phyloP scores from a whole-genome alignment of 2,797 vertebrate genomes.

The Sebastes melanostomus region DNA sequence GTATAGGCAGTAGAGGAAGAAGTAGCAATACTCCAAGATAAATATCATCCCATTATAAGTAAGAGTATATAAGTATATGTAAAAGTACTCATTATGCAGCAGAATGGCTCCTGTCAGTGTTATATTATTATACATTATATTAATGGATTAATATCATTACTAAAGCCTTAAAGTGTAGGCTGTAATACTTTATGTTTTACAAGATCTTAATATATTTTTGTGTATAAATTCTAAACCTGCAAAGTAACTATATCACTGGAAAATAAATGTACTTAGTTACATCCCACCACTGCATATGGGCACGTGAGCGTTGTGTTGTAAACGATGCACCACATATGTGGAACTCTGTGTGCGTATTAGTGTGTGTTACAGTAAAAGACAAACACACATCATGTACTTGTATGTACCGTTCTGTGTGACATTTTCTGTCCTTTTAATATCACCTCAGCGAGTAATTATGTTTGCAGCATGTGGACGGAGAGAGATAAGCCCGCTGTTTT shows the following conservation, averaged over 20 bases:
- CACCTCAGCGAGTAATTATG: neutral
- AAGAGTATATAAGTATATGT: neutral
- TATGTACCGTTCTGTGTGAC: neutral
- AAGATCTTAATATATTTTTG: neutral
- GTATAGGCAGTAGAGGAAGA: neutral
- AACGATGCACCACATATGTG: neutral
- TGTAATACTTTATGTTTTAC: neutral
- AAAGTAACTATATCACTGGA: neutral
- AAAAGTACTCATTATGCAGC: neutral
- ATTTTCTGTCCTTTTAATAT: constrained; percentile 37
- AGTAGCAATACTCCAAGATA: neutral
- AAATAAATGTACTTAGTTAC: neutral
- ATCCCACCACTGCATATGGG: neutral
- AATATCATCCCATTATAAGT: neutral
- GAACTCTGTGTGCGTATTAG: neutral
- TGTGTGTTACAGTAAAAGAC: neutral
- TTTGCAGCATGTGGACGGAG: constrained; percentile 17
- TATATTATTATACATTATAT: neutral
- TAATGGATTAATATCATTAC: neutral
- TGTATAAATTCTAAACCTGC: neutral
- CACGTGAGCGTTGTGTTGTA: neutral
- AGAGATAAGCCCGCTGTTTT: constrained; percentile 35
- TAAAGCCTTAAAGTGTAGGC: neutral
- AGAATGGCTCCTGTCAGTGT: neutral
- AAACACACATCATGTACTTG: neutral